Evolutionary conservation across 2,888 invertebrate species (phyloP), one percentile per base, ranked within the genome.

Genomic region (Lithophane socia): DNA sequence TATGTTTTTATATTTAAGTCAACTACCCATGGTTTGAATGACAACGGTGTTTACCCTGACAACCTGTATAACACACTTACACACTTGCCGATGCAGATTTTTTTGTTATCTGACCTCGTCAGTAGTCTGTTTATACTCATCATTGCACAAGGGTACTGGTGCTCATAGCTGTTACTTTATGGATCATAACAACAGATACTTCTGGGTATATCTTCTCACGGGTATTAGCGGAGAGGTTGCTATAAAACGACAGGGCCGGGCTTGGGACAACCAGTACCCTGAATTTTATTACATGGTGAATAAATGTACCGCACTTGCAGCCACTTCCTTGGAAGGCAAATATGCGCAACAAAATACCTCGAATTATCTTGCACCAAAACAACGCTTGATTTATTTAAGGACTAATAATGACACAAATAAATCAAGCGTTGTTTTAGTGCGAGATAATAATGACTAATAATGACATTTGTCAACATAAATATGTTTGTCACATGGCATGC

Each of bases 221-320:
- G 49, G 71, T 75, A 54, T 72, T 75, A 82, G 56, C 47, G n/a
- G 13, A 71, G 52, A 72, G 65, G 71, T 37, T 37, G 42, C 76
- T 69, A 4, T 75, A 75, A 75, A 67, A 73, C 0, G n/a, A 18
- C 77, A 69, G 82, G 82, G 58, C 18, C 13, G 82, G 16, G 29
- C 12, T 72, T 72, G 2, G 52, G 16, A 2, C 2, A 29, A 56
- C 44, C 5, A 21, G 2, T 21, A 24, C 3, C 3, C 5, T 44
- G 44, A 67, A 44, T 21, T 70, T 21, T 29, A 29, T 29, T 70
- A 16, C 16, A 16, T 5, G 3, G 24, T 24, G 24, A 18, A 42
- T 18, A 2, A 68, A 7, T n/a, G 3, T 12, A 61, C 24, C 16
- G 10, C 10, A 18, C 16, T 10, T 37, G 64, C 42, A 64, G 12